Evolutionary conservation across 2,797 vertebrate species (phyloP).

Genomic region (Dipus sagitta): DNA sequence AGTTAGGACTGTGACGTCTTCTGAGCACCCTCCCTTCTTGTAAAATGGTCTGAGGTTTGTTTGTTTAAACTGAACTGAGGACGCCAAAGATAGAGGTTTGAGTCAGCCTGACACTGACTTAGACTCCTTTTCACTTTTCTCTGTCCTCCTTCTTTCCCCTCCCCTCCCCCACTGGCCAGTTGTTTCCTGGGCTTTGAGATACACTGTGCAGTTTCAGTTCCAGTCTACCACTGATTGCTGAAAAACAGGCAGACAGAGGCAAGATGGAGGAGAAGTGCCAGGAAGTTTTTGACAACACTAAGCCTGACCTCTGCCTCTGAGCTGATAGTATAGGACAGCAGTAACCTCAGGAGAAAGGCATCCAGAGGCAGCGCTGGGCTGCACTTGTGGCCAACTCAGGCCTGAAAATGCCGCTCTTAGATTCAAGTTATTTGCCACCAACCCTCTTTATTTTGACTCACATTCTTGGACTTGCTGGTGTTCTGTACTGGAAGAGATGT

Average conservation of each 20-base stretch:
- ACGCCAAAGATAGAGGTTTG: slow-evolving; percentile 82
- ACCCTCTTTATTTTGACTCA: slow-evolving; percentile 87
- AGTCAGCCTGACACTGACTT: slow-evolving; percentile 78
- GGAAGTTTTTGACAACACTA: slow-evolving; percentile 78
- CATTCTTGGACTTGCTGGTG: slow-evolving; percentile 87
- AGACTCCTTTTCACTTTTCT: slow-evolving; percentile 68
- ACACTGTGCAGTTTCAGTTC: slow-evolving; percentile 60
- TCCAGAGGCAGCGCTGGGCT: slow-evolving; percentile 1
- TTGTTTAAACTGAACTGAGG: slow-evolving; percentile 77
- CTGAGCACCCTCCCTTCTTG: slow-evolving; percentile 51
- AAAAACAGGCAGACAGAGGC: slow-evolving; percentile 4
- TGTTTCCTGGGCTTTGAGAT: slow-evolving; percentile 80
- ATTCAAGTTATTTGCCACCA: slow-evolving; percentile 85
- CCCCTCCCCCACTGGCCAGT: slow-evolving; percentile 68
- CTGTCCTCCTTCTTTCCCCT: slow-evolving; percentile 63
- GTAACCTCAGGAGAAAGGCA: slow-evolving; percentile 77
- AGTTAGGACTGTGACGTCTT: slow-evolving; percentile 82
- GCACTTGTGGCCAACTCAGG: slow-evolving; percentile 64
- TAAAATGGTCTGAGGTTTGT: slow-evolving; percentile 81
- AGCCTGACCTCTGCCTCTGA: slow-evolving; percentile 58
- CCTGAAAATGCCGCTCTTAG: slow-evolving; percentile 86
- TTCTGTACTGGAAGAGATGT: slow-evolving; percentile 88
- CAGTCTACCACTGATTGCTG: slow-evolving; percentile 26
- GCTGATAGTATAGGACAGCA: slow-evolving; percentile 72
- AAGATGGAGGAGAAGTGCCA: slow-evolving; percentile 73